Evolutionary conservation across 1,140 invertebrate genomes (phyloP).

Genomic region (Zaprionus vittiger): DNA sequence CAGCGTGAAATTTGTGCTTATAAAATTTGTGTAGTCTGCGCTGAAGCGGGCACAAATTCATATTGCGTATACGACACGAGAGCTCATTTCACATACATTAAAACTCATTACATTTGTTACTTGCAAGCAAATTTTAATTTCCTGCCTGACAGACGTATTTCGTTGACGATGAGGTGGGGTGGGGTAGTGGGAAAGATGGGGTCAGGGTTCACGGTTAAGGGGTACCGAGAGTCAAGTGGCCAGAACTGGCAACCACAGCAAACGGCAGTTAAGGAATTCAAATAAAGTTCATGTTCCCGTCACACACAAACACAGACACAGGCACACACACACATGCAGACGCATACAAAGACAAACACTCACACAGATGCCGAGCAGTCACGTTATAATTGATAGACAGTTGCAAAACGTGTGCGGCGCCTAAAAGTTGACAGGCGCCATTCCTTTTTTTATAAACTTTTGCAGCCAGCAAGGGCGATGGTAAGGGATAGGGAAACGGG

Average conservation of each 20-base stretch:
- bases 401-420: constrained; percentile 73
- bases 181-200: not conserved
- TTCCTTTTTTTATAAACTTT: constrained; percentile 44
- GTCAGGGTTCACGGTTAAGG: not conserved
- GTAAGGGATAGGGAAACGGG: not conserved
- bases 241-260: constrained; percentile 57
- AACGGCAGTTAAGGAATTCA: constrained; percentile 74
- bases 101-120: constrained; percentile 69
- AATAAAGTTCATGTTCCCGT: constrained; percentile 78
- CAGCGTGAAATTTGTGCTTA: constrained; percentile 28
- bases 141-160: constrained; percentile 64
- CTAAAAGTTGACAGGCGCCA: constrained; percentile 65
- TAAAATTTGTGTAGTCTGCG: constrained; percentile 32
- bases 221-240: constrained; percentile 28
- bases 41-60: constrained; percentile 16
- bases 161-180: not conserved
- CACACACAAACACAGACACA: constrained; percentile 26
- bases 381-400: constrained; percentile 82
- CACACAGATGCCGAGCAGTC: constrained; percentile 60
- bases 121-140: constrained; percentile 75
- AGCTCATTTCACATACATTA: constrained; percentile 56
- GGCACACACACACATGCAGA: constrained; percentile 35
- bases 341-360: constrained; percentile 24
- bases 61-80: constrained; percentile 36
- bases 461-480: not conserved